Evolutionary conservation across 2,888 invertebrate species (phyloP).

Genomic region (Epiblema foenella): DNA sequence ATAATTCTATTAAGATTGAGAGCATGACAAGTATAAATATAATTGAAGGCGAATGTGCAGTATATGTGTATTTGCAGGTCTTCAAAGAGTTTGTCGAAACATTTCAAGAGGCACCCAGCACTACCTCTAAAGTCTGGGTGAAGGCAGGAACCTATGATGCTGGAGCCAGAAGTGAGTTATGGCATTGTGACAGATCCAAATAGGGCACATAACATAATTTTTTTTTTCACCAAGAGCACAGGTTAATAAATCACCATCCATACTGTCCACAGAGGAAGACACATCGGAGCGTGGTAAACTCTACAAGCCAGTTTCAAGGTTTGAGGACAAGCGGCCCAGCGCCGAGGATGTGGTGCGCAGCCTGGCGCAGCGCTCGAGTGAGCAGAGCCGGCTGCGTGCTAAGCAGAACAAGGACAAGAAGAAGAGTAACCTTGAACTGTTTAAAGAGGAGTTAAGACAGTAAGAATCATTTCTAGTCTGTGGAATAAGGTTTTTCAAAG

Average conservation of each 20-base stretch:
- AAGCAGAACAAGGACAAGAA: slow-evolving; percentile 89
- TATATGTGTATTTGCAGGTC: slow-evolving; percentile 83
- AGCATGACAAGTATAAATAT: no score
- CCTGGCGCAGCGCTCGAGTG: slow-evolving; percentile 84
- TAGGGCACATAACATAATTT: no score
- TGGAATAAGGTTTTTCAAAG: no score
- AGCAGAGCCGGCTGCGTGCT: slow-evolving; percentile 57
- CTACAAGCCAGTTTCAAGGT: slow-evolving; percentile 95
- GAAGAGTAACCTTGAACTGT: slow-evolving; percentile 98
- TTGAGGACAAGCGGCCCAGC: slow-evolving; percentile 80
- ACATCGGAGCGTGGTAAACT: slow-evolving; percentile 94
- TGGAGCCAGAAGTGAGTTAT: slow-evolving; percentile 91
- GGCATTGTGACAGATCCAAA: no score
- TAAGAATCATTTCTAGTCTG: slow-evolving; percentile 72
- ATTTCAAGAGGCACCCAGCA: slow-evolving; percentile 94
- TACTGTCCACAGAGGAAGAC: slow-evolving; percentile 90
- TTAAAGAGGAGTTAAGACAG: slow-evolving; percentile 99
- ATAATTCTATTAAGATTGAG: no score
- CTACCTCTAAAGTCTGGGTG: slow-evolving; percentile 96
- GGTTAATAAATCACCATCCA: background rate
- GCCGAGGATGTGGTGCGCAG: slow-evolving; percentile 71
- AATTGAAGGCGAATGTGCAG: no score
- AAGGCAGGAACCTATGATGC: slow-evolving; percentile 99
- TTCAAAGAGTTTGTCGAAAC: slow-evolving; percentile 99
- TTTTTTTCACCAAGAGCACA: no score